These are phyloP conservation scores for Trypoxylon attenuatum DNA, from an alignment of 2,888 invertebrate species.

Conservation along the genomic window DNA sequence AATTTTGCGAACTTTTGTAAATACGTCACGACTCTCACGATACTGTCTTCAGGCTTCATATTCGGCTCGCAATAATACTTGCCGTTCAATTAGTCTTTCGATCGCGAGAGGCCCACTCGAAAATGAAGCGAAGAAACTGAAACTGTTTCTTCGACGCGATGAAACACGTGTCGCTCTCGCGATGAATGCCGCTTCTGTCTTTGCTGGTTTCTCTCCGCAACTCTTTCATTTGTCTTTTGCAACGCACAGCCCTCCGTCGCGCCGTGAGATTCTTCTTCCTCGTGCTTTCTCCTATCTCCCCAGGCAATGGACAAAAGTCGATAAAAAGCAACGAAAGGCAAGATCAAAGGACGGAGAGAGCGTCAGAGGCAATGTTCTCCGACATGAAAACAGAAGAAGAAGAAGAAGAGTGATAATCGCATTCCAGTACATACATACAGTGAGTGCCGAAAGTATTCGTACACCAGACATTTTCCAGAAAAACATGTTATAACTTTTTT, in stretches of 20 bases:
- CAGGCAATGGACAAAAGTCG: conserved; percentile 24
- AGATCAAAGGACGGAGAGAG: conserved; percentile 8
- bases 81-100: no score
- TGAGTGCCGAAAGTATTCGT: no score
- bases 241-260: background rate
- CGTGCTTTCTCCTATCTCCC: conserved; percentile 20
- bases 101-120: conserved; percentile 9
- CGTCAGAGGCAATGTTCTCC: no score
- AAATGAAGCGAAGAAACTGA: conserved; percentile 29
- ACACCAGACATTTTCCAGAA: no score
- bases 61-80: no score
- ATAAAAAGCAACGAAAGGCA: background rate
- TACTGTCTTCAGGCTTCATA: no score
- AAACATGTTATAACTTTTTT: no score
- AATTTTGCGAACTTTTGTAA: no score
- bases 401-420: background rate
- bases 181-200: conserved; percentile 40
- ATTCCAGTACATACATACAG: background rate
- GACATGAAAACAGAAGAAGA: no score
- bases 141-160: conserved; percentile 36
- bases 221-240: background rate
- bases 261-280: background rate
- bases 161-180: conserved; percentile 48
- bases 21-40: no score
- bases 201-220: background rate